These are phyloP conservation scores for Tiliacea aurago DNA, from an alignment of 2,888 invertebrate genomes.

Conservation along the genomic window DNA sequence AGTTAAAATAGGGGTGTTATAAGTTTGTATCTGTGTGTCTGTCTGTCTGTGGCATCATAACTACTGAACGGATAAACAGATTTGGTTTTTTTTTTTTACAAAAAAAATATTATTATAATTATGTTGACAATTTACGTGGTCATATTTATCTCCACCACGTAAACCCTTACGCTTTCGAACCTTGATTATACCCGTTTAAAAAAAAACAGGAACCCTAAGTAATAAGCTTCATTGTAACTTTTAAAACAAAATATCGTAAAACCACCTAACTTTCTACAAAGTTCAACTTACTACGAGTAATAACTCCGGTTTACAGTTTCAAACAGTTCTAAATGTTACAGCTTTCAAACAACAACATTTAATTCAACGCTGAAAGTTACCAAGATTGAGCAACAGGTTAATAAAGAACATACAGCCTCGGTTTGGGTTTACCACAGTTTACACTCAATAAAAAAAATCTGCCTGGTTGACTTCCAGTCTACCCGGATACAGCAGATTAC, in stretches of 20 bases:
- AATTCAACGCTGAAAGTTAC: slow-evolving; percentile 44
- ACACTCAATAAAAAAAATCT: neutral
- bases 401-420: neutral
- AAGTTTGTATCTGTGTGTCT: no score
- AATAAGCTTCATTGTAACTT: neutral
- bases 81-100: no score
- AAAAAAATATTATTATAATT: no score
- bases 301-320: slow-evolving; percentile 32
- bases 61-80: no score
- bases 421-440: slow-evolving; percentile 6
- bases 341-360: slow-evolving; percentile 50
- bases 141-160: no score
- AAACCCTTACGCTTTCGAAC: no score
- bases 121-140: no score
- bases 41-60: no score
- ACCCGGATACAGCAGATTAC: neutral
- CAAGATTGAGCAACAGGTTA: slow-evolving; percentile 34
- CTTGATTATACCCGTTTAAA: no score
- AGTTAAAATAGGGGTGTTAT: no score
- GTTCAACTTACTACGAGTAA: slow-evolving; percentile 34
- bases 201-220: no score
- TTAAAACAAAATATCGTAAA: slow-evolving; percentile 3
- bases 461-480: neutral
- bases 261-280: slow-evolving; percentile 37
- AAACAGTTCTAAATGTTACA: slow-evolving; percentile 39